Evolutionary conservation across 2,888 invertebrate species (phyloP).

Genomic region (Palloptera scutellata): DNA sequence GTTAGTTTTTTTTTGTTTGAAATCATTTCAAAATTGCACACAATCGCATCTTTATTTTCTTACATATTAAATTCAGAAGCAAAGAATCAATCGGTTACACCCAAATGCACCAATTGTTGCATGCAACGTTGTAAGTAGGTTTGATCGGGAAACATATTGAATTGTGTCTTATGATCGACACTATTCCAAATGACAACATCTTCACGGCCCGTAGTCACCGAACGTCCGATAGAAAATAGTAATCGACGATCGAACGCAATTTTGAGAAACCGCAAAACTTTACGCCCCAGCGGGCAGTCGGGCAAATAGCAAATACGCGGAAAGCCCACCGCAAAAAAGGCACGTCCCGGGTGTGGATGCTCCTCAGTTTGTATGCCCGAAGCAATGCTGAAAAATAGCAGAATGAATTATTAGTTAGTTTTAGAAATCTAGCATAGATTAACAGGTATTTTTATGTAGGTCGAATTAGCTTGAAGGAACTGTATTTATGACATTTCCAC

Average conservation of each 20-base stretch:
- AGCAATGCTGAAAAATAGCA: conserved; percentile 71
- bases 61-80: not conserved
- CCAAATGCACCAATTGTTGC: conserved; percentile 65
- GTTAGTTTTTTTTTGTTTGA: conserved; percentile 34
- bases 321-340: conserved; percentile 90
- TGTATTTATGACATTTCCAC: not conserved
- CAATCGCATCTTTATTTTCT: conserved; percentile 9
- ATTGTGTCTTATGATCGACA: conserved; percentile 85
- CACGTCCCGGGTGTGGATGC: conserved; percentile 82
- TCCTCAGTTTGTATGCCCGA: conserved; percentile 83
- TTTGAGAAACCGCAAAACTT: conserved; percentile 78
- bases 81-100: conserved; percentile 62
- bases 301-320: conserved; percentile 85
- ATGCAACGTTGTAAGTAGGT: conserved; percentile 73
- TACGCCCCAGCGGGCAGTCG: conserved; percentile 81
- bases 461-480: no score
- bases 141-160: conserved; percentile 80
- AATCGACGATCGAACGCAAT: conserved; percentile 84
- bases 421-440: not conserved
- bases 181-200: conserved; percentile 93
- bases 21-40: conserved; percentile 42
- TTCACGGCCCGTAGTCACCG: conserved; percentile 88
- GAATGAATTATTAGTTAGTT: not conserved
- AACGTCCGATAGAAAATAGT: conserved; percentile 86
- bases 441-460: not conserved